Percentiles rank a stretch among this genome's conserved stretches.
These are phyloP conservation scores for Pelecanus crispus DNA, from an alignment of 2,113 vertebrate species.

Conservation along the genomic window DNA sequence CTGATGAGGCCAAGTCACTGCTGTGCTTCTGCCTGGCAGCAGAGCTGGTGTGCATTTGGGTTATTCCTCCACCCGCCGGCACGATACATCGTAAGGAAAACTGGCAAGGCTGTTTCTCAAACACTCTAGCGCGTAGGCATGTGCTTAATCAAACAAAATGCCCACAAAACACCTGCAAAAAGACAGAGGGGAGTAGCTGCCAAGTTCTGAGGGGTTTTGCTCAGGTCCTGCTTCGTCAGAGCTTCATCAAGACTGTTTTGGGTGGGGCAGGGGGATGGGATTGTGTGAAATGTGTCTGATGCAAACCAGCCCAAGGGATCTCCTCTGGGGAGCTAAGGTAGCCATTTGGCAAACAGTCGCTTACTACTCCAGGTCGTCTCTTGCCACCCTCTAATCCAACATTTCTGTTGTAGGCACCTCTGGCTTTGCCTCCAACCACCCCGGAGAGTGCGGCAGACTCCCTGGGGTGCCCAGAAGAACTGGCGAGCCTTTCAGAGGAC, in stretches of 20 bases:
- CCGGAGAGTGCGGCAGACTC: fast-evolving
- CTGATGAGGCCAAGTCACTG: not conserved
- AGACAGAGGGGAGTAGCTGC: not conserved
- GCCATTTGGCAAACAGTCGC: not conserved
- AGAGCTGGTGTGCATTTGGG: not conserved
- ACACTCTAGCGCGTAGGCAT: not conserved
- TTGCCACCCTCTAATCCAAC: too few species aligned
- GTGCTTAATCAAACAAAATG: not conserved
- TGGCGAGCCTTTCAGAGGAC: not conserved
- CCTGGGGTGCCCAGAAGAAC: fast-evolving
- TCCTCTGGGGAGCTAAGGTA: not conserved
- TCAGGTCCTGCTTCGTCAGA: not conserved
- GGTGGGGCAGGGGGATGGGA: fast-evolving
- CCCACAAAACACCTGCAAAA: too few species aligned
- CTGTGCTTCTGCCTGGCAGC: too few species aligned
- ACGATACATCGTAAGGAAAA: too few species aligned
- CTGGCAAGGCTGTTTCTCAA: not conserved
- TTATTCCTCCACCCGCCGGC: not conserved
- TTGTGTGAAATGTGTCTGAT: too few species aligned
- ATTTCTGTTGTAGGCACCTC: not conserved
- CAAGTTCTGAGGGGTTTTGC: not conserved
- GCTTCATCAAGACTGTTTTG: not conserved
- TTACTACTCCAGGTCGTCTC: fast-evolving
- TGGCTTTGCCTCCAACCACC: not conserved
- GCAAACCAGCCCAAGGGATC: not conserved